These are phyloP conservation scores for Neuroterus valhalla DNA, from an alignment of 1,140 invertebrate genomes.

Conservation along the genomic window DNA sequence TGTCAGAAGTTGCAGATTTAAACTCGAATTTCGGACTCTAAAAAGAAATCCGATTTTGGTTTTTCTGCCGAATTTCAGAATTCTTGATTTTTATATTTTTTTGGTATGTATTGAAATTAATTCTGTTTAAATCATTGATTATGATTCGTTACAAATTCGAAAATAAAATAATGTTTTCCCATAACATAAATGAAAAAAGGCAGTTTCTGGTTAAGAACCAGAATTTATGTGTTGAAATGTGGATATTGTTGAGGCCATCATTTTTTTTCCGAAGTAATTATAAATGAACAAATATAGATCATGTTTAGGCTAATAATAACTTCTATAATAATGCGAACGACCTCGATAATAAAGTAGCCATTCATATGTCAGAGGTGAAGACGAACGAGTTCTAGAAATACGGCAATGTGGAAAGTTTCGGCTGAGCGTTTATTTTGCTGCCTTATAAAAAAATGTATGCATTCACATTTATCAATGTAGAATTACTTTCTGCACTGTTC, in stretches of 20 bases:
- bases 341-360: conserved; percentile 27
- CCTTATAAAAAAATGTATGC: conserved; percentile 19
- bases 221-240: not conserved
- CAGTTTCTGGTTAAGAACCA: not conserved
- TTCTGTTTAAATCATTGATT: too few relatives aligned
- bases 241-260: not conserved
- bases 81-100: too few relatives aligned
- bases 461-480: conserved; percentile 10
- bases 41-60: too few relatives aligned
- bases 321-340: conserved; percentile 22
- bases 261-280: conserved; percentile 18
- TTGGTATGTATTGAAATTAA: too few relatives aligned
- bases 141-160: not conserved
- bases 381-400: conserved; percentile 31
- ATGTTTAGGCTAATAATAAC: conserved; percentile 26
- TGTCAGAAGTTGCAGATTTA: too few relatives aligned
- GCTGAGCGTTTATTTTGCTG: conserved; percentile 17
- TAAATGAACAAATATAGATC: conserved; percentile 26
- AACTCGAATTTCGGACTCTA: too few relatives aligned
- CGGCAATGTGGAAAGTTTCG: conserved; percentile 29
- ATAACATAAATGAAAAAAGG: not conserved
- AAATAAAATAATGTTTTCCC: not conserved
- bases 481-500: not conserved
- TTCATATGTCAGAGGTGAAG: conserved; percentile 28
- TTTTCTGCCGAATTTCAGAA: too few relatives aligned